Conservation (phyloP, 2,797 vertebrate species). For the Enteromius trimaculatus region DNA sequence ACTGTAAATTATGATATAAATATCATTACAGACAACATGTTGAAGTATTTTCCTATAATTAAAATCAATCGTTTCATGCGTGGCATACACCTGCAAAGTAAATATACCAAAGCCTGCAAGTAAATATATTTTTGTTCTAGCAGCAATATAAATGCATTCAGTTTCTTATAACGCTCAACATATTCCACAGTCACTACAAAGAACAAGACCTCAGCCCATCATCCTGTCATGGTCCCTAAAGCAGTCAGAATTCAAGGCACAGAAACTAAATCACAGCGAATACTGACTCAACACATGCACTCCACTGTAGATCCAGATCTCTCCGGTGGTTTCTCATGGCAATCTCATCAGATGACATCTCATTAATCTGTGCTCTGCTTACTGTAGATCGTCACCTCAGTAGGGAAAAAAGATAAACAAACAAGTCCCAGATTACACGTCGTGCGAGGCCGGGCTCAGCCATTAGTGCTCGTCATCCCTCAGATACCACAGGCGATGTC, state of each 20-base stretch:
- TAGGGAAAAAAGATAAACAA: conserved; percentile 53
- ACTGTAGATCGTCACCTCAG: conserved; percentile 49
- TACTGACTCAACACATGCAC: not conserved
- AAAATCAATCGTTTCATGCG: not conserved
- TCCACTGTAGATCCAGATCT: conserved; percentile 32
- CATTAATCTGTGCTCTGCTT: conserved; percentile 57
- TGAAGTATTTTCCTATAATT: not conserved
- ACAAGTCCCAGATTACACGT: conserved; percentile 54
- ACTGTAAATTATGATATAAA: not conserved
- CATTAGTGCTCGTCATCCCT: conserved; percentile 31
- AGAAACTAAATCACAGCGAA: conserved; percentile 16
- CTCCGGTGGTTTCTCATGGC: conserved; percentile 37
- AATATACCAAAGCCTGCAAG: not conserved
- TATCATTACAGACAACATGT: not conserved
- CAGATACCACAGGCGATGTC: conserved; percentile 43
- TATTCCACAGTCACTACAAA: conserved; percentile 4
- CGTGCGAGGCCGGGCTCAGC: conserved; percentile 25
- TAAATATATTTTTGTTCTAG: not conserved
- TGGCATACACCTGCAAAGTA: too few relatives aligned
- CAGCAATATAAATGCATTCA: not conserved
- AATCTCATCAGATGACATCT: conserved; percentile 52
- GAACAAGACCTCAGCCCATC: not conserved
- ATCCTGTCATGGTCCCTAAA: conserved; percentile 17
- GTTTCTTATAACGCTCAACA: conserved; percentile 2
- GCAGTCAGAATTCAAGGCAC: not conserved